Base-by-base conservation (phyloP, 2,113 vertebrate genomes). In the Puntigrus tetrazona region DNA sequence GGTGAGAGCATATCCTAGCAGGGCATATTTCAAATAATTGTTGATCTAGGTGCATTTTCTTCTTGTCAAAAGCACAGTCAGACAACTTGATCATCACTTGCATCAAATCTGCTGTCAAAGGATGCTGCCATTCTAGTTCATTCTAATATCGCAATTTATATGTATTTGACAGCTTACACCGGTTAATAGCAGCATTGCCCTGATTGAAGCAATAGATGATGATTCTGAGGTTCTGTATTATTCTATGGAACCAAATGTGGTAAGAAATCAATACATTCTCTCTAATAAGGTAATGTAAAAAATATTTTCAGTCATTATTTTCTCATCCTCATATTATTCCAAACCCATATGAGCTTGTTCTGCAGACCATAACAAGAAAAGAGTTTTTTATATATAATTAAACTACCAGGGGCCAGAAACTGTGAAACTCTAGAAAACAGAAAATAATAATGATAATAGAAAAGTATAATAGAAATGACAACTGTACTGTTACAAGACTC, bases 141-240 rank as follows among this genome's bases (percentile, higher is more conserved):
- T 50, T 47, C 47, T 70, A 78, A 81, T 31, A 36, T 67, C 14
- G 22, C 7, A 4, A 25, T 82, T 81, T 73, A 34, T n/a, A 3
- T 52, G 38, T 86, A 13, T 74, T 55, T 87, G 85, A 47, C 86
- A 95, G 95, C 90, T 94, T 3, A 88, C 81, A 45, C 88, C 94
- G 0, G 69, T 95, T 52, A 93, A 92, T 84, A 88, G 89, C 79
- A 94, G 87, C 9, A 85, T 94, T 1, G 93, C 83, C 29, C 82
- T 89, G 27, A 92, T 94, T 7, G 88, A 90, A 86, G 94, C 95
- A 0, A 90, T 87, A 1, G 95, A 95, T 81, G 79, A 92, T 1
- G 95, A 95, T 74, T 91, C 90, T 0, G 90, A 92, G 69, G 79
- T 89, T 1, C 89, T 95, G 18, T 95, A 84, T 77, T 95, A 95